phyloP scores from a whole-genome alignment of 2,888 invertebrate genomes.

The Parnassius glacialis region DNA sequence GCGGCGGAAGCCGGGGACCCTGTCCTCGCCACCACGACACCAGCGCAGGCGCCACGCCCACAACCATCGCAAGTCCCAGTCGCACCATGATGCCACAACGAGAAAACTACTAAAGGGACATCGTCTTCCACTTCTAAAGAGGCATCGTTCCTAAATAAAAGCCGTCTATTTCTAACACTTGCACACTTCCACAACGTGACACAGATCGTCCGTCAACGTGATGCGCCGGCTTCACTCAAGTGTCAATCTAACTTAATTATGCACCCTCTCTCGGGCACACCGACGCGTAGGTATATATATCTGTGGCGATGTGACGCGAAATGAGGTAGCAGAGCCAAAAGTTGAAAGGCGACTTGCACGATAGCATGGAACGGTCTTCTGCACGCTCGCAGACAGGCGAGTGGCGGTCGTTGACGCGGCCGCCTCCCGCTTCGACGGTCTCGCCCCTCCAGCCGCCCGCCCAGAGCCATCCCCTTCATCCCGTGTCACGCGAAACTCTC shows the following conservation, averaged over 20 bases:
- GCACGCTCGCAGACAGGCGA: conserved; percentile 64
- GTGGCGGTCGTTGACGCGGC: conserved; percentile 78
- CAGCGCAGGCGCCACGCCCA: conserved; percentile 74
- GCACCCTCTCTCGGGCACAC: conserved; percentile 21
- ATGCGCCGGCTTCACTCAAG: conserved; percentile 42
- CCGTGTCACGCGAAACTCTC: conserved; percentile 39
- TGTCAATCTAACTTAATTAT: conserved; percentile 34
- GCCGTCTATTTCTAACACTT: conserved; percentile 53
- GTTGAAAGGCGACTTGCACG: conserved; percentile 35
- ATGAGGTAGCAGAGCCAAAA: neutral
- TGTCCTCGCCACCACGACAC: conserved; percentile 76
- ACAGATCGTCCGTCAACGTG: conserved; percentile 54
- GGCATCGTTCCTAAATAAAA: conserved; percentile 25
- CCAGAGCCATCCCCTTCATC: conserved; percentile 55
- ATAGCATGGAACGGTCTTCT: conserved; percentile 58
- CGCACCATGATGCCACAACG: conserved; percentile 58
- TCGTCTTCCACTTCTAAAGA: neutral
- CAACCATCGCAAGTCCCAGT: conserved; percentile 74
- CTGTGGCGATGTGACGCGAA: conserved; percentile 14
- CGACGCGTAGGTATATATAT: conserved; percentile 7
- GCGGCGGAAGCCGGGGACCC: conserved; percentile 48
- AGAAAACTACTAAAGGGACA: conserved; percentile 14
- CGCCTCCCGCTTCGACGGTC: conserved; percentile 47
- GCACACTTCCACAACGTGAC: conserved; percentile 44
- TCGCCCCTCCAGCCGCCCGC: conserved; percentile 68